Base-by-base conservation (phyloP, 1,140 invertebrate genomes). In the Lamellibrachia luymesi region DNA sequence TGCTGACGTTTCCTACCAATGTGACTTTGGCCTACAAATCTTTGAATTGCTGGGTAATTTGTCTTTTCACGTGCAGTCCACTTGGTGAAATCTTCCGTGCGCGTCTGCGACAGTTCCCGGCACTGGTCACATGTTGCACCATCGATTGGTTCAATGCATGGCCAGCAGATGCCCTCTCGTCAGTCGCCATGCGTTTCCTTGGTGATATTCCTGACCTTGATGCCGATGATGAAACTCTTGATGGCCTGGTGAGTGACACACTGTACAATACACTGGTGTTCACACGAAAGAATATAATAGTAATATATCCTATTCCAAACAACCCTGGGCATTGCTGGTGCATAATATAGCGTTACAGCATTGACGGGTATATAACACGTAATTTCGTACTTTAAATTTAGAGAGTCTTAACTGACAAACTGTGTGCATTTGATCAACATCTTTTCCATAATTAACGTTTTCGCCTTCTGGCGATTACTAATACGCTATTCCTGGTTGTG, bases 161-260 rank as follows among this genome's bases (percentile, higher is more conserved):
- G 97, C 97, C 97, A 4, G 96, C 97, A 90, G 96, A 97, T 92
- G 97, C 98, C 97, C 97, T 93, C 50, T 95, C 96, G 97, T 96
- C 95, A 51, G 96, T 96, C 38, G 96, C 96, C 51, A 90, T 95
- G 91, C 94, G 95, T 89, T 96, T 96, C 95, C 94, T 96, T 1
- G 95, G 94, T 92, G 96, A 96, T 92, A 95, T 96, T 56, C 95
- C 95, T 64, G 96, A 96, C 64, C 93, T 96, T 10, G 95, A 96
- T 89, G 94, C 94, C 2, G 95, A 94, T 49, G 95, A 96, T 52
- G 94, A 96, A 92, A 95, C 95, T 8, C 95, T 96, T 93, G 94
- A 96, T 92, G 96, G 96, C 8, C 94, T 96, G 94, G 96, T 96
- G 94, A 94, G 95, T 94, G 8, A 92, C 38, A 38, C 38, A 38